These are phyloP conservation scores for Pomacea canaliculata DNA, from an alignment of 2,888 invertebrate species.

Conservation along the genomic window DNA sequence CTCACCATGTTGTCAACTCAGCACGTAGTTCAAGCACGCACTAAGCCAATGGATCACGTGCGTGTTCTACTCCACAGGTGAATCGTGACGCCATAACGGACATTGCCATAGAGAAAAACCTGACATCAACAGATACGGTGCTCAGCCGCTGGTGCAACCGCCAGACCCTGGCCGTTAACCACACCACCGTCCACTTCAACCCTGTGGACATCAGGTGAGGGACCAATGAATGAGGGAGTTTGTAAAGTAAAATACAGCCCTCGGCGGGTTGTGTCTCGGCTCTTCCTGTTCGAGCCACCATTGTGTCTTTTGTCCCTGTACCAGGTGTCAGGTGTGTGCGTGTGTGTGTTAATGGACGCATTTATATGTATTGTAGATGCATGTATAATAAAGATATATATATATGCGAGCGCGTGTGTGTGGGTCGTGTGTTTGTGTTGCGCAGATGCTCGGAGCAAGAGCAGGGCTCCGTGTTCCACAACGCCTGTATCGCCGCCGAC, in stretches of 20 bases:
- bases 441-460: conserved; percentile 16
- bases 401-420: not conserved
- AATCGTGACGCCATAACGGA: conserved; percentile 35
- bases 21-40: too few species aligned
- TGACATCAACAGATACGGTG: conserved; percentile 15
- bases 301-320: not conserved
- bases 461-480: conserved; percentile 14
- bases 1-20: too few species aligned
- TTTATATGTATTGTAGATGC: not conserved
- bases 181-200: conserved; percentile 14
- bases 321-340: not conserved
- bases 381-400: not conserved
- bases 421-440: not conserved
- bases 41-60: too few species aligned
- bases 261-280: too few species aligned
- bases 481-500: conserved; percentile 19
- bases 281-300: too few species aligned
- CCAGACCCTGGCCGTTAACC: conserved; percentile 21
- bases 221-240: too few species aligned
- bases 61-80: conserved; percentile 11
- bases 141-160: conserved; percentile 33
- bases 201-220: conserved; percentile 20
- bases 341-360: not conserved
- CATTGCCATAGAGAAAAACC: conserved; percentile 29
- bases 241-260: too few species aligned